phyloP scores from a whole-genome alignment of 1,140 invertebrate genomes.

The Penaeus chinensis region DNA sequence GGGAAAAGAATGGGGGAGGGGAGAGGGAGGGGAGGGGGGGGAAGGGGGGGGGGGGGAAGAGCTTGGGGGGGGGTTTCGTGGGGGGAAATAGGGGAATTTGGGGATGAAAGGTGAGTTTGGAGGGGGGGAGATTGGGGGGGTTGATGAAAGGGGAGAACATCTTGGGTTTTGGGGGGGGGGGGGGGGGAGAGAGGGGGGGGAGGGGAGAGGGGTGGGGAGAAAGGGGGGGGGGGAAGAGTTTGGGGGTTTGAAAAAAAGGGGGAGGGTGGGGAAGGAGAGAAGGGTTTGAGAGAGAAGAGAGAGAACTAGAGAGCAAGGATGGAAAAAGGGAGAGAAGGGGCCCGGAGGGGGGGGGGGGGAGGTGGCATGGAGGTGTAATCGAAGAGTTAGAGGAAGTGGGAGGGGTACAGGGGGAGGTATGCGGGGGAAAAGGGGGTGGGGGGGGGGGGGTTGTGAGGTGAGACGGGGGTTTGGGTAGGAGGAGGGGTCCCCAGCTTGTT shows the following conservation, averaged over 20 bases:
- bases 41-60: neutral
- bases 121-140: neutral
- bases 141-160: neutral
- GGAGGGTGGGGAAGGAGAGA: too few relatives aligned
- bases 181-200: neutral
- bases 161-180: neutral
- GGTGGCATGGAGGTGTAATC: neutral
- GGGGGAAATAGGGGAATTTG: too few relatives aligned
- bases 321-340: neutral
- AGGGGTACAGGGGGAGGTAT: neutral
- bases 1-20: neutral
- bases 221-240: neutral
- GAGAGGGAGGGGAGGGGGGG: neutral
- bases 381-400: neutral
- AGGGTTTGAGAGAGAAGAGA: too few relatives aligned
- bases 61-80: too few relatives aligned
- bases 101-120: neutral
- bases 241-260: neutral
- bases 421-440: neutral
- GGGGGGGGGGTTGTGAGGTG: neutral
- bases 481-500: constrained; percentile 38
- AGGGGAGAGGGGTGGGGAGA: too few relatives aligned
- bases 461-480: neutral
- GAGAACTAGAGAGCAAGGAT: neutral
- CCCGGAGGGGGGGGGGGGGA: neutral